Evolutionary conservation across 2,888 invertebrate species (phyloP).

Genomic region (Nematopogon swammerdamellus): DNA sequence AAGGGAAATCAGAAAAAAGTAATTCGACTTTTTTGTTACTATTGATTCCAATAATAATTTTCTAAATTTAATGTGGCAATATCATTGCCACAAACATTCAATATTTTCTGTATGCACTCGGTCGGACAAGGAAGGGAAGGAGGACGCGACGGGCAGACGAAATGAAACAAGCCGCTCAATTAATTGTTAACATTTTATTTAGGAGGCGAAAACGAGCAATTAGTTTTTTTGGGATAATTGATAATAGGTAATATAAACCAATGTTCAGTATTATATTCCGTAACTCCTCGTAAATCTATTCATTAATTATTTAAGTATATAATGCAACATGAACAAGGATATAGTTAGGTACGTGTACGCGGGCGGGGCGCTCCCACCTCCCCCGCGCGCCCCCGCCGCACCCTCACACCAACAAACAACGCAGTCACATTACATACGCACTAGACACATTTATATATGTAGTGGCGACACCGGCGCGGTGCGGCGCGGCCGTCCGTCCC

Average conservation of each 20-base stretch:
- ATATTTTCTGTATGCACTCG: too few species aligned
- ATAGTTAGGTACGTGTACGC: conserved; percentile 20
- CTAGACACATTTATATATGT: not conserved
- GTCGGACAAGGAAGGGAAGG: too few species aligned
- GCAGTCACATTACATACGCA: not conserved
- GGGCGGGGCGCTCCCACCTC: not conserved
- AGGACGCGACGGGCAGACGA: too few species aligned
- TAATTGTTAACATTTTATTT: conserved; percentile 57
- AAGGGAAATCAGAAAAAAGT: too few species aligned
- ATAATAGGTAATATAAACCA: conserved; percentile 51
- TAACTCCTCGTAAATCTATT: conserved; percentile 46
- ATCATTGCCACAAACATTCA: too few species aligned
- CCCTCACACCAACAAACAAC: too few species aligned
- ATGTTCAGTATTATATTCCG: conserved; percentile 46
- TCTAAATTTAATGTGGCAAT: too few species aligned
- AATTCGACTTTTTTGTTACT: too few species aligned
- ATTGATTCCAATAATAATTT: too few species aligned
- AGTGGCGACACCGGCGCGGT: too few species aligned
- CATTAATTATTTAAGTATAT: conserved; percentile 51
- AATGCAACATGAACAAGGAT: conserved; percentile 50
- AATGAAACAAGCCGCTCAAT: conserved; percentile 23
- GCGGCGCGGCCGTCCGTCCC: too few species aligned
- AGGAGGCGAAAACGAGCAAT: conserved; percentile 56
- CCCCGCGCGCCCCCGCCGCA: too few species aligned
- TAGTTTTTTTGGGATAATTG: conserved; percentile 46